These are phyloP conservation scores for Oryzias woworae DNA, from an alignment of 2,113 vertebrate genomes.

Conservation along the genomic window DNA sequence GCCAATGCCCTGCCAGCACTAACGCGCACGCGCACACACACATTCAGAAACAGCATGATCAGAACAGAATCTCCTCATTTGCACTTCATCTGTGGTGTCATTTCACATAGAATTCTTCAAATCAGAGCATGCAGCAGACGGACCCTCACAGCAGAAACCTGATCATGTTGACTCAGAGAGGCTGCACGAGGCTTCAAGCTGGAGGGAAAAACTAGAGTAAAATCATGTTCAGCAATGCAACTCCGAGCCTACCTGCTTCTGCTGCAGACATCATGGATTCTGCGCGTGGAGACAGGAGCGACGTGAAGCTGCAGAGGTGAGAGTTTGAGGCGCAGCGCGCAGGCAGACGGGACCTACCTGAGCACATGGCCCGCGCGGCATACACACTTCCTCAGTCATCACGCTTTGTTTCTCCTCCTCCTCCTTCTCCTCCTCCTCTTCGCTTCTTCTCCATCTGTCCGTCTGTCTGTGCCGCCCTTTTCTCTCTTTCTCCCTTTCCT, in stretches of 20 bases:
- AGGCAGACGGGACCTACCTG: slow-evolving; percentile 70
- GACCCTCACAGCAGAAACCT: not conserved
- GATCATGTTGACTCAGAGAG: no score
- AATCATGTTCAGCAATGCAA: no score
- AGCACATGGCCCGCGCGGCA: slow-evolving; percentile 70
- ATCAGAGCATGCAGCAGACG: slow-evolving; percentile 19
- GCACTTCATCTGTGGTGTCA: slow-evolving; percentile 25
- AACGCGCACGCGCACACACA: slow-evolving; percentile 46
- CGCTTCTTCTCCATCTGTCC: slow-evolving; percentile 65
- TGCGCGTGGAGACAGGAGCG: not conserved
- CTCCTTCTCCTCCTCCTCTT: slow-evolving; percentile 43
- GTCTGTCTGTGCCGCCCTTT: slow-evolving; percentile 59
- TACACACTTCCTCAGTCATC: slow-evolving; percentile 66
- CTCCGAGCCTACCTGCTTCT: slow-evolving; percentile 23
- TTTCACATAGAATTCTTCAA: slow-evolving; percentile 13
- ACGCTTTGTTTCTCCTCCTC: slow-evolving; percentile 73
- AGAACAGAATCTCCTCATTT: slow-evolving; percentile 41
- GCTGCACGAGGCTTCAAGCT: not conserved
- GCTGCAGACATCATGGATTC: not conserved
- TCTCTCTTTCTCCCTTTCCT: slow-evolving; percentile 26
- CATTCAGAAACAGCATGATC: slow-evolving; percentile 11
- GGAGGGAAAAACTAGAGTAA: no score
- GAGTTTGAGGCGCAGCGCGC: not conserved
- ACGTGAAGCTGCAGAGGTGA: slow-evolving; percentile 3
- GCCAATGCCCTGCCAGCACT: slow-evolving; percentile 67